Base-by-base conservation (phyloP, 2,888 invertebrate species). In the Tipula unca region DNA sequence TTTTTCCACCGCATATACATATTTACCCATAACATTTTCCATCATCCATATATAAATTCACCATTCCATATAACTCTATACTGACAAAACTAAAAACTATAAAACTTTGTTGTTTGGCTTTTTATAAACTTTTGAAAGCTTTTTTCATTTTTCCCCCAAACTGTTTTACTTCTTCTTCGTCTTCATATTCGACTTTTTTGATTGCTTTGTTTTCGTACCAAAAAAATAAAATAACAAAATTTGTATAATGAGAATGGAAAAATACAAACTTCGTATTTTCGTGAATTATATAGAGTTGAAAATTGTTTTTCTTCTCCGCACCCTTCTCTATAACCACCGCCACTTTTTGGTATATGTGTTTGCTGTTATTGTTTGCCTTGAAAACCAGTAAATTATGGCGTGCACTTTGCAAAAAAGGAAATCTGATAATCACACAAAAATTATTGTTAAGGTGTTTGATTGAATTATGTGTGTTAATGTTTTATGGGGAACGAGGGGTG, bases 41-140 rank as follows among this genome's bases (percentile, higher is more conserved):
- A n/a, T n/a, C n/a, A n/a, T n/a, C n/a, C n/a, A n/a, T n/a, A n/a
- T n/a, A n/a, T n/a, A 32, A 32, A 2, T 32, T 32, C 14, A 25
- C 48, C 48, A 48, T 17, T 48, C 20, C 48, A 48, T n/a, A n/a
- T 17, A 48, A 48, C 13, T 39, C 0, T 48, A 8, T 48, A 48
- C 10, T 69, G 69, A 69, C 69, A 25, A 17, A 48, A 69, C 69
- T 69, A 69, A 69, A 69, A 69, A 69, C 69, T 69, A 69, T 8
- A 69, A 69, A 69, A 69, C 25, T 69, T 69, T 69, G 69, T 69
- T 69, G 69, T 69, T 69, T 69, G 25, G 69, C 69, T 69, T 69
- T 48, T 69, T 69, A 69, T 69, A 69, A 69, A 69, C 69, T 69
- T 69, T 69, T 69, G 69, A 69, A 69, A 69, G 69, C 69, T 69